These are phyloP conservation scores for Matsumurasca onukii DNA, from an alignment of 1,140 invertebrate species.

Conservation along the genomic window DNA sequence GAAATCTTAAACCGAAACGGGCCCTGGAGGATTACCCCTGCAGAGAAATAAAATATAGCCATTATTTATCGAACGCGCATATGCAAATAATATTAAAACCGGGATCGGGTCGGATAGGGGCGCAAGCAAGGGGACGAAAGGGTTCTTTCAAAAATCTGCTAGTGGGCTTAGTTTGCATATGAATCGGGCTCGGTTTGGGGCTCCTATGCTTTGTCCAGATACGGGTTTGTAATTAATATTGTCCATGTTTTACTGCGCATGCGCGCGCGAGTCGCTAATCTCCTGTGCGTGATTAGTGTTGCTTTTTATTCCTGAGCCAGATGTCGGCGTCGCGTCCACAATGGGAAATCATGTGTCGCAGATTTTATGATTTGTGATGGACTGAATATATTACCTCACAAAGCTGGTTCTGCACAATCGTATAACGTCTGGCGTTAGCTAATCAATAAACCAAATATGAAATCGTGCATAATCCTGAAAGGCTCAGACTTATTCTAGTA, in stretches of 20 bases:
- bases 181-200: slow-evolving; percentile 25
- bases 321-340: neutral
- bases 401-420: no score
- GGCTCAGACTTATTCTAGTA: no score
- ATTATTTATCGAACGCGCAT: slow-evolving; percentile 32
- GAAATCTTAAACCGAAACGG: slow-evolving; percentile 25
- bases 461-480: no score
- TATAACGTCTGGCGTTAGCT: no score
- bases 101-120: slow-evolving; percentile 8
- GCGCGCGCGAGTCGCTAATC: slow-evolving; percentile 7
- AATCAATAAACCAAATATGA: no score
- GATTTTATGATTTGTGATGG: no score
- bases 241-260: slow-evolving; percentile 28
- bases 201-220: slow-evolving; percentile 22
- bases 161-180: slow-evolving; percentile 31
- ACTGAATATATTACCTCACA: no score
- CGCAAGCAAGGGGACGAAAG: slow-evolving; percentile 19
- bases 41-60: slow-evolving; percentile 30
- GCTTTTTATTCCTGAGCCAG: slow-evolving; percentile 18
- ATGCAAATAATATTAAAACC: slow-evolving; percentile 34
- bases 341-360: neutral
- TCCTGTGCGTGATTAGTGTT: slow-evolving; percentile 17
- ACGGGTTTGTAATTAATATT: slow-evolving; percentile 32
- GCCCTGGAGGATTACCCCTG: slow-evolving; percentile 20
- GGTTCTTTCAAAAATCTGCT: slow-evolving; percentile 33